phyloP scores from a whole-genome alignment of 2,797 vertebrate species.

The Phaenicophaeus curvirostris region DNA sequence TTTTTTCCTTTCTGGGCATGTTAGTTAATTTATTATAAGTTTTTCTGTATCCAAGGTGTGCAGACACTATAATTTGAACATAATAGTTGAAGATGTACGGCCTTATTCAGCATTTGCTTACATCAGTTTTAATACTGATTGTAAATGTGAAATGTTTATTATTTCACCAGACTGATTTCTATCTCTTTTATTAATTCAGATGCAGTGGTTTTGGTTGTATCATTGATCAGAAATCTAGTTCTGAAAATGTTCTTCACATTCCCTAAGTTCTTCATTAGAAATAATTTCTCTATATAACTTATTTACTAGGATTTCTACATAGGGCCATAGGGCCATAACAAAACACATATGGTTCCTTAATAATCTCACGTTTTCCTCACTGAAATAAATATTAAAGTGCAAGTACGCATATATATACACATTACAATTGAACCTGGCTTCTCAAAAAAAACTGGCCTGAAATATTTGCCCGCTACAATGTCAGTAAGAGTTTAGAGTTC shows the following conservation, averaged over 20 bases:
- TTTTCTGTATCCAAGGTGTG: neutral
- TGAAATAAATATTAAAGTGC: neutral
- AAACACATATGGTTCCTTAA: neutral
- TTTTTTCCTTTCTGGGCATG: neutral
- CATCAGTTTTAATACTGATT: neutral
- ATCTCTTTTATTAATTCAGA: neutral
- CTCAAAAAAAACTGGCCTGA: neutral
- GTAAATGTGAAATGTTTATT: neutral
- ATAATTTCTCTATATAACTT: neutral
- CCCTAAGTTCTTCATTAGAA: accelerated
- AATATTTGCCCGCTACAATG: neutral
- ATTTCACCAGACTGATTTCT: neutral
- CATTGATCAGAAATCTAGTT: neutral
- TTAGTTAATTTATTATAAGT: neutral
- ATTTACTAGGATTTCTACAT: neutral
- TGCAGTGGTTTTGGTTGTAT: neutral
- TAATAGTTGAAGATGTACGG: neutral
- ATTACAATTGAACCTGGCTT: neutral
- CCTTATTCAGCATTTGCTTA: neutral
- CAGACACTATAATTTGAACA: neutral
- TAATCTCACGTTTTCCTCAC: neutral
- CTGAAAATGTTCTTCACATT: neutral
- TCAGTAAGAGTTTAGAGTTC: neutral
- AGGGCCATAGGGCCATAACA: neutral
- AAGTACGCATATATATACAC: neutral